Base-by-base conservation (phyloP, 2,888 invertebrate genomes). In the Gari tellinella region DNA sequence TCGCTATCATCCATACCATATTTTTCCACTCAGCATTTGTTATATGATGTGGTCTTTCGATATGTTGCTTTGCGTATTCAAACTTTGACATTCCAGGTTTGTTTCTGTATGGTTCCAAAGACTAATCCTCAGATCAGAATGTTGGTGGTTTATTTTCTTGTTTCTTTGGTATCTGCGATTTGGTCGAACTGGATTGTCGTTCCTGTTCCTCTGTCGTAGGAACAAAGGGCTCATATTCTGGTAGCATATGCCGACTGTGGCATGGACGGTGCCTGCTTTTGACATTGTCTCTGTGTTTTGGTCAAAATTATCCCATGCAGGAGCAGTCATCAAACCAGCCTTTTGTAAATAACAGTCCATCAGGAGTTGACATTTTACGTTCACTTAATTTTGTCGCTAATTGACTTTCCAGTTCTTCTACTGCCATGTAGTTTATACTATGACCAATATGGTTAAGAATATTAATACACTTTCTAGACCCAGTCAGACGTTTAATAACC, bases 221-320 rank as follows among this genome's bases (percentile, higher is more conserved):
- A n/a, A 19, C 12, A 46, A 14, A n/a, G 10, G 10, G 15, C 17
- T 17, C 14, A 25, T 31, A 38, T 73, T 69, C 41, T 78, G 78
- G 41, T 66, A 78, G 38, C 73, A 74, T 15, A 78, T 78, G 5
- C 78, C 73, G 23, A 75, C 64, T 19, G 75, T 76, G 56, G 68
- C 65, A 38, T 76, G 79, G n/a, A 76, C 55, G 4, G 64, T 79
- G n/a, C 66, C 69, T 14, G 14, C 41, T 7, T 75, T 72, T 25
- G 72, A 67, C 19, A 79, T n/a, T n/a, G 75, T 76, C 17, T 79
- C 72, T 21, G 37, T 72, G 19, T 48, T 60, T 38, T 76, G 66
- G 45, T 76, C 79, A 53, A 66, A 79, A 58, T 76, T 79, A 38
- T 72, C 75, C 65, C 68, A 76, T 1, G 79, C 75, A 15, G 62